A percentile compares a stretch with the other conserved stretches of the same genome.
Evolutionary conservation across 2,113 vertebrate genomes (phyloP).

Genomic region (Perccottus glenii): DNA sequence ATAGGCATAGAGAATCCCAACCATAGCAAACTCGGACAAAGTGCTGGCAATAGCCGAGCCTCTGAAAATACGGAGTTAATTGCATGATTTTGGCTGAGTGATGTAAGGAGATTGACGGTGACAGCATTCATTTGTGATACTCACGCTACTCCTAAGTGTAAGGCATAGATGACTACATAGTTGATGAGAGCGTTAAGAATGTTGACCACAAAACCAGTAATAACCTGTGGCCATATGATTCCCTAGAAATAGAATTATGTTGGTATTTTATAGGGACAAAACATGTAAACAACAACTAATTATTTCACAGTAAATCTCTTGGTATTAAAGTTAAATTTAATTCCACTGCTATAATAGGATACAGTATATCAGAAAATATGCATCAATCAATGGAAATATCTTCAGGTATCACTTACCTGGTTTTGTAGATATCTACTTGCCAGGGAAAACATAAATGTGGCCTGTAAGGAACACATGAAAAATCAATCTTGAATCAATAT

Average conservation of each 20-base stretch:
- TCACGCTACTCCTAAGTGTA: slow-evolving; percentile 89
- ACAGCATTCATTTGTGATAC: slow-evolving; percentile 56
- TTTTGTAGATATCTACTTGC: slow-evolving; percentile 86
- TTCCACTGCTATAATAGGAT: no score
- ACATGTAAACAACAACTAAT: no score
- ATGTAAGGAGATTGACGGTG: neutral
- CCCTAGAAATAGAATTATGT: slow-evolving; percentile 75
- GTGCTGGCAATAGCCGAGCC: slow-evolving; percentile 88
- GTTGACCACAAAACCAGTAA: slow-evolving; percentile 86
- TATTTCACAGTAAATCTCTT: no score
- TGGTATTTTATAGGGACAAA: no score
- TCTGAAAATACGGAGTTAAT: slow-evolving; percentile 62
- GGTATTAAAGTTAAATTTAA: no score
- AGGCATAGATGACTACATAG: slow-evolving; percentile 81
- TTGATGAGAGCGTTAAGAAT: slow-evolving; percentile 86
- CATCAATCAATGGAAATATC: no score
- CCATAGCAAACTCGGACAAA: slow-evolving; percentile 82
- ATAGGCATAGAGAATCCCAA: slow-evolving; percentile 77
- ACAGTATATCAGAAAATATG: no score
- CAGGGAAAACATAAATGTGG: slow-evolving; percentile 84
- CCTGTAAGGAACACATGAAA: slow-evolving; percentile 70
- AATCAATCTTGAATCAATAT: neutral
- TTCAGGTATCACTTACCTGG: slow-evolving; percentile 79
- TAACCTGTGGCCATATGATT: slow-evolving; percentile 87
- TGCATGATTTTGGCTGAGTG: neutral